Conservation (phyloP, 2,113 vertebrate species). For the Coracopsis vasa region DNA sequence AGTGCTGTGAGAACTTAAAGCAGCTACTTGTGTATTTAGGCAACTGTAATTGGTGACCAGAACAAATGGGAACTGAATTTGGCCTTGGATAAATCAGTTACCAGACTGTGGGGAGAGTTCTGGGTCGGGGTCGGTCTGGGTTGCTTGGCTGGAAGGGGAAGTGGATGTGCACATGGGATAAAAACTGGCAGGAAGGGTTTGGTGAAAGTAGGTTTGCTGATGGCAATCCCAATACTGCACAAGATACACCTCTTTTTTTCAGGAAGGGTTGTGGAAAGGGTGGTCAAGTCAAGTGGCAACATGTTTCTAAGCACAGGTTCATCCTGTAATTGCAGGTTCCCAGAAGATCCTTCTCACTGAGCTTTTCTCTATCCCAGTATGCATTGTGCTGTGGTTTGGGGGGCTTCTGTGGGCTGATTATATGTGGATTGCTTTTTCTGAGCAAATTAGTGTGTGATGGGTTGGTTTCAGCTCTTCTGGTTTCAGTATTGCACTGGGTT, state of each 20-base stretch:
- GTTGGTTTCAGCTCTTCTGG: not conserved
- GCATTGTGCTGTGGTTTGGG: not conserved
- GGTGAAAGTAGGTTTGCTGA: not conserved
- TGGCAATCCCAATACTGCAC: not conserved
- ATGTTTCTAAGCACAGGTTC: not conserved
- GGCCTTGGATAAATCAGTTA: conserved; percentile 4
- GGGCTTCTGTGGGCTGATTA: not conserved
- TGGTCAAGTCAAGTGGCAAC: conserved; percentile 8
- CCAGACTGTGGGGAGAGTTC: not conserved
- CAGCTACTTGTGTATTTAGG: not conserved
- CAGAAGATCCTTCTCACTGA: not conserved
- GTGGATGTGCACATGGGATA: not conserved
- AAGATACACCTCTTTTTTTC: not conserved
- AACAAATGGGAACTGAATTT: not conserved
- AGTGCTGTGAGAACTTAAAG: not conserved
- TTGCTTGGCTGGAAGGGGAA: not conserved
- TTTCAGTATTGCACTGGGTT: not conserved
- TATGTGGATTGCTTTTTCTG: not conserved
- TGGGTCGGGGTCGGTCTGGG: not conserved
- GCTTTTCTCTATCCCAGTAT: not conserved
- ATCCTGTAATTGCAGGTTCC: not conserved
- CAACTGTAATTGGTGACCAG: not conserved
- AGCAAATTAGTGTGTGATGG: rapidly evolving
- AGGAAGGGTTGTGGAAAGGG: not conserved
- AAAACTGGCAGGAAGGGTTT: not conserved